These are phyloP conservation scores for Hyposoter dolosus DNA, from an alignment of 2,888 invertebrate genomes.

Conservation along the genomic window DNA sequence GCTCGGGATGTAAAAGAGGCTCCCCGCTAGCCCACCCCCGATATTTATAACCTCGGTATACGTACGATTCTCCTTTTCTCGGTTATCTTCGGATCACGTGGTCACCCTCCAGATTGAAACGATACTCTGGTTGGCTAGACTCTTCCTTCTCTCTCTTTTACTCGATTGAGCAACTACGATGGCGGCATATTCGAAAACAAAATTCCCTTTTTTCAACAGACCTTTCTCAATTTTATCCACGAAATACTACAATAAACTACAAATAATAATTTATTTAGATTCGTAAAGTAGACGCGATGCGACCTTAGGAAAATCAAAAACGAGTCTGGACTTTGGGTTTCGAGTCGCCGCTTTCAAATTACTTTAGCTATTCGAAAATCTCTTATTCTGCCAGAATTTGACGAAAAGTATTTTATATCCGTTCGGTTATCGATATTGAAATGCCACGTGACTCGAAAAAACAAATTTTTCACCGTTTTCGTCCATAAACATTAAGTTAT, in stretches of 20 bases:
- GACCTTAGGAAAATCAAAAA: neutral
- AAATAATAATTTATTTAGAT: neutral
- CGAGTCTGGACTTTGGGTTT: neutral
- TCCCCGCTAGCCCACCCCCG: constrained; percentile 86
- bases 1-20: constrained; percentile 89
- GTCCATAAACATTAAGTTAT: neutral
- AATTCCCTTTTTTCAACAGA: neutral
- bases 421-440: neutral
- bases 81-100: constrained; percentile 68
- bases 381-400: neutral
- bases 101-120: constrained; percentile 22
- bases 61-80: constrained; percentile 62
- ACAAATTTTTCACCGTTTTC: neutral
- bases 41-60: constrained; percentile 89
- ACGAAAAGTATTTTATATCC: neutral
- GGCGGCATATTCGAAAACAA: constrained; percentile 31
- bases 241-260: neutral
- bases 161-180: constrained; percentile 2
- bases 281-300: neutral
- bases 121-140: constrained; percentile 11
- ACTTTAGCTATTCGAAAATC: neutral
- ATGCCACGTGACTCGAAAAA: neutral
- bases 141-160: neutral
- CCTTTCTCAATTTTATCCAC: neutral
- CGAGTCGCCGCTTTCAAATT: neutral